Percentiles rank a stretch among this genome's conserved stretches.
phyloP scores from a whole-genome alignment of 2,797 vertebrate genomes.

The Rallus crepitans region DNA sequence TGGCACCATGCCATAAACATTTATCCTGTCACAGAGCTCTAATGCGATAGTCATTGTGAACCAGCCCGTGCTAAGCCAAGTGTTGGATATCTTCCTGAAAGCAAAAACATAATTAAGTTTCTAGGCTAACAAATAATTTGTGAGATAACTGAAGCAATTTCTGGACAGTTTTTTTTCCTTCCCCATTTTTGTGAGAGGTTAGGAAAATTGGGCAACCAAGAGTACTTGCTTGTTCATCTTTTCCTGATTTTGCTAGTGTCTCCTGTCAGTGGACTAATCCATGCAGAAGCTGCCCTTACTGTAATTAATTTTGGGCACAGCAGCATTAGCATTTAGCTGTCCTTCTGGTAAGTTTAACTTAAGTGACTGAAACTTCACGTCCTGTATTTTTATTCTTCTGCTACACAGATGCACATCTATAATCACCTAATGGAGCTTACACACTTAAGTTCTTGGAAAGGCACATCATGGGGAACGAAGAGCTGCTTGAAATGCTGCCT shows the following conservation, averaged over 20 bases:
- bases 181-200: constrained; percentile 21
- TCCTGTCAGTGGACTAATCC: constrained; percentile 3
- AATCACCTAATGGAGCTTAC: background rate
- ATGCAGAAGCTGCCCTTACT: background rate
- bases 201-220: constrained; percentile 21
- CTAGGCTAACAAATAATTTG: constrained; percentile 46
- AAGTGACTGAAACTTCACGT: constrained; percentile 16
- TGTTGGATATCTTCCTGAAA: constrained; percentile 96
- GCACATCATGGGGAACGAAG: background rate
- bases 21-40: constrained; percentile 95
- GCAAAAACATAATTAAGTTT: constrained; percentile 72
- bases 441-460: background rate
- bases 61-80: constrained; percentile 99
- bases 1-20: constrained; percentile 97
- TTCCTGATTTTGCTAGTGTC: background rate
- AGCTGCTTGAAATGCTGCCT: background rate
- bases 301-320: constrained; percentile 25
- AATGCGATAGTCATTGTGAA: constrained; percentile 98
- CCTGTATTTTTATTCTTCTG: background rate
- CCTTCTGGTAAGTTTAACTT: constrained; percentile 23
- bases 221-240: background rate
- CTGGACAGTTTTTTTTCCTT: background rate
- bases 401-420: background rate
- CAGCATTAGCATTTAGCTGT: constrained; percentile 37
- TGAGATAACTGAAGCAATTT: constrained; percentile 17